Evolutionary conservation across 2,888 invertebrate genomes (phyloP).

Genomic region (Diploptera punctata): DNA sequence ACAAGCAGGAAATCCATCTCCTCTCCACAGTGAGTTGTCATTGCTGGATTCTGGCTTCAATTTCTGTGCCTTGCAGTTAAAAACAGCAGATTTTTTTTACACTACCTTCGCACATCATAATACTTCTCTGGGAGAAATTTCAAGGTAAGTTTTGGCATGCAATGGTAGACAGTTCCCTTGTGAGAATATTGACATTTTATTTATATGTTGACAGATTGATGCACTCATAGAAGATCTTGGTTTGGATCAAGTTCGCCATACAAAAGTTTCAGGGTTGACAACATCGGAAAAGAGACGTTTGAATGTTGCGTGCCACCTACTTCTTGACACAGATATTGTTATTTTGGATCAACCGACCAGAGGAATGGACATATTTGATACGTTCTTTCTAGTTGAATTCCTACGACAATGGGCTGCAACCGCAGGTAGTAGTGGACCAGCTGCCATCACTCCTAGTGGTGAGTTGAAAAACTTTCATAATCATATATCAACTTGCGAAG

Average conservation of each 20-base stretch:
- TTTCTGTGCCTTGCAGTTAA: no score
- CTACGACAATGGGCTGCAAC: constrained; percentile 85
- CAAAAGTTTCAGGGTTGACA: constrained; percentile 84
- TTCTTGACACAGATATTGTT: constrained; percentile 85
- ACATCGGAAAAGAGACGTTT: constrained; percentile 86
- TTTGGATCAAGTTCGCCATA: constrained; percentile 86
- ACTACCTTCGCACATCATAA: no score
- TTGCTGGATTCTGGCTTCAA: no score
- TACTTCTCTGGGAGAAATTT: no score
- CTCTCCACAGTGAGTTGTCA: no score
- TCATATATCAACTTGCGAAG: no score
- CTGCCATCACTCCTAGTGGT: constrained; percentile 40
- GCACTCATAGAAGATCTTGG: constrained; percentile 91
- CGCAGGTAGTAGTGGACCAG: constrained; percentile 48
- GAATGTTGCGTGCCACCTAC: constrained; percentile 87
- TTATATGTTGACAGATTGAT: constrained; percentile 80
- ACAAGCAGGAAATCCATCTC: no score
- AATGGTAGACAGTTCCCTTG: no score
- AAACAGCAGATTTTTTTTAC: no score
- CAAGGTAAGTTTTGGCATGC: no score
- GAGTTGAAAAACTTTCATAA: background rate
- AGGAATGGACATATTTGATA: constrained; percentile 94
- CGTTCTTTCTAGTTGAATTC: constrained; percentile 94
- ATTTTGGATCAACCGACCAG: constrained; percentile 88
- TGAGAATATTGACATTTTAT: no score